Base-by-base conservation (phyloP, 1,140 invertebrate species). In the Bombus breviceps region DNA sequence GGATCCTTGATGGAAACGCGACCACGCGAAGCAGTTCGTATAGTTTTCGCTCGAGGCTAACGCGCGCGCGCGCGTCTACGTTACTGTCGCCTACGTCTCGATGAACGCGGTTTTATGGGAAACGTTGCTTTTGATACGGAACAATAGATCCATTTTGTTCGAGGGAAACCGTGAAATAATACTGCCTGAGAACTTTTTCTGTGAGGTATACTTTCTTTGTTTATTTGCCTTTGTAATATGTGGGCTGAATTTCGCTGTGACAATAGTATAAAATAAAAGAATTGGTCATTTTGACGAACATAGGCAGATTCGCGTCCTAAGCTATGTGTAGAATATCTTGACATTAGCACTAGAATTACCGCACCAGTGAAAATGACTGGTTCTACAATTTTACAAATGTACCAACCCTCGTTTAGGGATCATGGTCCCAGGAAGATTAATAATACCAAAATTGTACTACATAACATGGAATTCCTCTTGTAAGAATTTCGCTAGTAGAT, bases 1-100 rank as follows among this genome's bases (percentile, higher is more conserved):
- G 37, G 25, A 83, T 83, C 68, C 75, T 57, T 78, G 34, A 57
- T 78, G 75, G 59, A 57, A 78, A 64, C 28, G 34, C 59, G 41
- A n/a, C n/a, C 74, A 39, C 28, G 41, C 69, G 69, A 13, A 72
- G 37, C 69, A 15, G 69, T 41, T 39, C 39, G 69, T 53, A 47
- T n/a, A 59, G 25, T 9, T 32, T 28, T 22, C 47, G 53, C 68
- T 32, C 3, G 28, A 25, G 47, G 47, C 43, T 37, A 22, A 57
- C 43, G 32, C 43, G 25, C 9, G 72, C 73, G 34, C 15, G 22
- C 4, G 22, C 34, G 39, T 28, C 47, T 53, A n/a, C 15, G 32
- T n/a, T 47, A 32, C n/a, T 47, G 41, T 47, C 39, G 34, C n/a
- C 41, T 10, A 22, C n/a, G 41, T 22, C 25, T 25, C 10, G 6